Conservation (phyloP, 2,888 invertebrate species). For the Cheilosia vernalis region DNA sequence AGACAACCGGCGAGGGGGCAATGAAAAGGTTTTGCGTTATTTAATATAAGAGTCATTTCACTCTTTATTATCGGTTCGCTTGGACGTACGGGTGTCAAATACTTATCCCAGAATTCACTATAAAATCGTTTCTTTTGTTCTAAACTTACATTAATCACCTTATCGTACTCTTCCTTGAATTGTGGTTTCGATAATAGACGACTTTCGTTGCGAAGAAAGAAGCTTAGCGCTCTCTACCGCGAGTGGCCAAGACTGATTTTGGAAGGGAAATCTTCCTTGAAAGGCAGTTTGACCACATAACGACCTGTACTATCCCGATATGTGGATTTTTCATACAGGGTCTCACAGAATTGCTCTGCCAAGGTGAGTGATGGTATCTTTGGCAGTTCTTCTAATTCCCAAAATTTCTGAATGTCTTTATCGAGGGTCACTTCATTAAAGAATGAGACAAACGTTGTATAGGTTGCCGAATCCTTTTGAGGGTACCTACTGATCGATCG, state of each 20-base stretch:
- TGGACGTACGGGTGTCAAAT: no score
- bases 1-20: no score
- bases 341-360: slow-evolving; percentile 4
- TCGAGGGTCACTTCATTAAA: not conserved
- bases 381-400: slow-evolving; percentile 12
- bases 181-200: not conserved
- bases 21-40: no score
- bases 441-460: not conserved
- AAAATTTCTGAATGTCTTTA: slow-evolving; percentile 5
- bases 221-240: not conserved
- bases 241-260: not conserved
- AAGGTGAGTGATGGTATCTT: not conserved
- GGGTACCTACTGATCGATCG: not conserved
- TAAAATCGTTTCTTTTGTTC: no score
- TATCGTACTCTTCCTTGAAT: slow-evolving; percentile 17
- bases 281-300: not conserved
- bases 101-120: no score
- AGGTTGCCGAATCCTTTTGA: not conserved
- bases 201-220: slow-evolving; percentile 10
- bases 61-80: no score
- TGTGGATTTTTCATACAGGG: not conserved
- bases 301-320: not conserved
- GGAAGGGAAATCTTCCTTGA: not conserved
- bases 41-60: no score
- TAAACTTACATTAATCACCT: no score